Percentiles rank a stretch among this genome's conserved stretches.
phyloP scores from a whole-genome alignment of 2,888 invertebrate species.

The Balanococcus diminutus region DNA sequence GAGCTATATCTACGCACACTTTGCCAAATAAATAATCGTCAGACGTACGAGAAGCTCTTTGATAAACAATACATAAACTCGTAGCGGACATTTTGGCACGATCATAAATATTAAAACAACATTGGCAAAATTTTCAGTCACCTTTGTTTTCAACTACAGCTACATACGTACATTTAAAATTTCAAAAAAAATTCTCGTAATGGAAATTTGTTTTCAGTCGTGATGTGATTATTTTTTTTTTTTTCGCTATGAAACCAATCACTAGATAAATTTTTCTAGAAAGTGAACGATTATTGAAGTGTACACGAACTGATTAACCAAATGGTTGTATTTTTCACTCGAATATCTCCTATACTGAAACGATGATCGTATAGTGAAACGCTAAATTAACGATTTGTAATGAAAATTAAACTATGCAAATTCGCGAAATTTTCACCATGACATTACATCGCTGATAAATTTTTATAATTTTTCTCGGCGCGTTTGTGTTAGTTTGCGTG shows the following conservation, averaged over 20 bases:
- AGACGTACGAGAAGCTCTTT: background rate
- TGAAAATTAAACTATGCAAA: background rate
- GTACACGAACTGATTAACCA: background rate
- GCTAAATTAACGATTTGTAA: background rate
- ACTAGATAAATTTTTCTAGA: constrained; percentile 11
- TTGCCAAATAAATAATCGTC: background rate
- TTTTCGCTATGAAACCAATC: background rate
- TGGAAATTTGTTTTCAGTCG: background rate
- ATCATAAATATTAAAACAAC: background rate
- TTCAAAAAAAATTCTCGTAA: background rate
- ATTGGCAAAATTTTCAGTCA: background rate
- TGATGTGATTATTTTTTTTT: background rate
- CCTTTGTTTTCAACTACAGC: background rate
- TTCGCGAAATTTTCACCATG: constrained; percentile 15
- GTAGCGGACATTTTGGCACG: background rate
- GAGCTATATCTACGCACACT: background rate
- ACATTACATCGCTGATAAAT: constrained; percentile 9
- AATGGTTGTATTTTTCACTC: background rate
- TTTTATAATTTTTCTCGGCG: background rate
- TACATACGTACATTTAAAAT: background rate
- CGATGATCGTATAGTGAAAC: background rate
- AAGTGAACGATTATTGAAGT: constrained; percentile 2
- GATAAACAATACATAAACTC: background rate
- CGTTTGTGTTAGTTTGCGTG: background rate
- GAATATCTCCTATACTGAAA: background rate